These are phyloP conservation scores for Fulmarus glacialis DNA, from an alignment of 2,113 vertebrate species.

Conservation along the genomic window DNA sequence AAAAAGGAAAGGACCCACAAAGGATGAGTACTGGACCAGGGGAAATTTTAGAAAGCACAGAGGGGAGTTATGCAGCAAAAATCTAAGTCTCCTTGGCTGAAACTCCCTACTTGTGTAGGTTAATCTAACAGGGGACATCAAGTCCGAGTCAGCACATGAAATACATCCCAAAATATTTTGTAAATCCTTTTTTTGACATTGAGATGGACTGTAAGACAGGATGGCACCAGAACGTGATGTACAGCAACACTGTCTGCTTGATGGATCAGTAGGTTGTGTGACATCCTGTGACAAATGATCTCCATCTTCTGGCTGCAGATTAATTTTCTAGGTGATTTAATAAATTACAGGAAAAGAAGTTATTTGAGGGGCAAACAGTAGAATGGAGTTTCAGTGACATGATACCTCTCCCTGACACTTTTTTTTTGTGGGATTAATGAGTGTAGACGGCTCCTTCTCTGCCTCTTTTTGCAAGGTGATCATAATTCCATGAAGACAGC, in stretches of 20 bases:
- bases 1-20: background rate
- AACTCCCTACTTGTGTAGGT: background rate
- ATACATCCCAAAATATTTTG: constrained; percentile 5
- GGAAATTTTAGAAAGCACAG: background rate
- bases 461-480: background rate
- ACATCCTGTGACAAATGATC: constrained; percentile 27
- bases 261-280: background rate
- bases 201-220: constrained; percentile 3
- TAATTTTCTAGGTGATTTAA: constrained; percentile 48
- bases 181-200: constrained; percentile 33
- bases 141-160: background rate
- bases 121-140: background rate
- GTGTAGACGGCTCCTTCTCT: background rate
- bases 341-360: constrained; percentile 40
- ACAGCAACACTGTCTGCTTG: background rate
- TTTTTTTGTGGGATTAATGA: background rate
- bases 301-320: constrained; percentile 5
- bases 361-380: background rate
- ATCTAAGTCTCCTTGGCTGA: background rate
- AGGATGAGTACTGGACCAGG: background rate
- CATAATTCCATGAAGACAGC: background rate
- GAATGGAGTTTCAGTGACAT: background rate
- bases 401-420: background rate
- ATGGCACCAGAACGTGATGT: background rate
- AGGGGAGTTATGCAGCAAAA: background rate